Conservation (phyloP, 2,113 vertebrate genomes). For the Empidonax alnorum region DNA sequence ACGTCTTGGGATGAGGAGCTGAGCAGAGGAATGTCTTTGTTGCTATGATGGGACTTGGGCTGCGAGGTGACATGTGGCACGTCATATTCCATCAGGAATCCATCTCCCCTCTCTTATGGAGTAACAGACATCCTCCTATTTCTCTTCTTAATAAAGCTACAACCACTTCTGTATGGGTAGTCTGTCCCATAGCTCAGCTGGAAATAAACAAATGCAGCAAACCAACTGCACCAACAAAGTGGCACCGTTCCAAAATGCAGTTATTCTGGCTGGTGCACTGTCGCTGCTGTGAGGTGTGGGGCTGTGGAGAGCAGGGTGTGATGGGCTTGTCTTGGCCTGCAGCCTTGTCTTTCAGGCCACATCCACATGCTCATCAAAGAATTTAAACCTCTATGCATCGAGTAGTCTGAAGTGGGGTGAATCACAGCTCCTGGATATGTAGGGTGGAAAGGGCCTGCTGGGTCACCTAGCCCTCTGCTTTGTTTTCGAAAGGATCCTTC, state of each 20-base stretch:
- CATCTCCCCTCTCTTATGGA: neutral
- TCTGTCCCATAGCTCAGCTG: neutral
- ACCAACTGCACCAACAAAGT: neutral
- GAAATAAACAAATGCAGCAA: neutral
- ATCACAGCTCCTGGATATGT: neutral
- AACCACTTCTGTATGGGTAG: neutral
- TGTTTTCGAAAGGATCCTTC: neutral
- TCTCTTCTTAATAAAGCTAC: neutral
- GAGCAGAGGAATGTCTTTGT: neutral
- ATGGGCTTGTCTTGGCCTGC: neutral
- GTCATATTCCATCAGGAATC: neutral
- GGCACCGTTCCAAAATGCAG: neutral
- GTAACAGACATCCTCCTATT: neutral
- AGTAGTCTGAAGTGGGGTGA: neutral
- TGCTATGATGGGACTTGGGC: neutral
- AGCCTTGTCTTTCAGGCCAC: neutral
- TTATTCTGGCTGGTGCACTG: neutral
- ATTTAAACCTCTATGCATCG: neutral
- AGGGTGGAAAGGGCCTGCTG: neutral
- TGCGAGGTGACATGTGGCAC: neutral
- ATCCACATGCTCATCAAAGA: neutral
- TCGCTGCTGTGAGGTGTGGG: neutral
- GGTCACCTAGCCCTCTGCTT: neutral
- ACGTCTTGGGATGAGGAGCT: neutral
- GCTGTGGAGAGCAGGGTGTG: neutral